These are phyloP conservation scores for Dipus sagitta DNA, from an alignment of 2,797 vertebrate genomes.

Conservation along the genomic window DNA sequence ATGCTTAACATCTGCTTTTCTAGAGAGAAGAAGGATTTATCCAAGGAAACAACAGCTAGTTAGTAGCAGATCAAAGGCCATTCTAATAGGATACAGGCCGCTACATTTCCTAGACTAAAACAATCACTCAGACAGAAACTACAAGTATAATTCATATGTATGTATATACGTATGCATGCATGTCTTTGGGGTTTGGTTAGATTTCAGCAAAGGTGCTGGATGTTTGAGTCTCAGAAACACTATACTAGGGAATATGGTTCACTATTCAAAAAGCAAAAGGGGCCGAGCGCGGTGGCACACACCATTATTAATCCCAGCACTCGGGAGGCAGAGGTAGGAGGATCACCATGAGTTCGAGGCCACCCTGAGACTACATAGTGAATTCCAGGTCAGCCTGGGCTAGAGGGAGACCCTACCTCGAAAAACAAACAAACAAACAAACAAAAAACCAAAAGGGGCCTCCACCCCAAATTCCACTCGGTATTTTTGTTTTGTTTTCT, in stretches of 20 bases:
- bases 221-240: neutral
- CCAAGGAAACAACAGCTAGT: constrained; percentile 30
- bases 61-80: constrained; percentile 46
- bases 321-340: too few species aligned
- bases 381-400: too few species aligned
- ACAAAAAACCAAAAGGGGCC: neutral
- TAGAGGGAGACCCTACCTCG: too few species aligned
- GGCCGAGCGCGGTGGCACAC: too few species aligned
- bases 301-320: too few species aligned
- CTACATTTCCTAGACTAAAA: constrained; percentile 39
- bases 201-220: neutral
- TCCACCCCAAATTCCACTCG: constrained; percentile 29
- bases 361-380: too few species aligned
- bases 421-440: too few species aligned
- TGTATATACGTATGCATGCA: neutral
- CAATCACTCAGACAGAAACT: constrained; percentile 17
- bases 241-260: constrained; percentile 43
- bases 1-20: neutral
- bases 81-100: neutral
- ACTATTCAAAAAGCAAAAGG: constrained; percentile 36
- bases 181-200: neutral
- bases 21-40: constrained; percentile 4
- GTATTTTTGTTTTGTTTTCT: neutral
- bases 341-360: too few species aligned
- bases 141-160: neutral